Evolutionary conservation across 1,140 invertebrate genomes (phyloP), one percentile per base, ranked within the genome.

Genomic region (Drosophila obscura): DNA sequence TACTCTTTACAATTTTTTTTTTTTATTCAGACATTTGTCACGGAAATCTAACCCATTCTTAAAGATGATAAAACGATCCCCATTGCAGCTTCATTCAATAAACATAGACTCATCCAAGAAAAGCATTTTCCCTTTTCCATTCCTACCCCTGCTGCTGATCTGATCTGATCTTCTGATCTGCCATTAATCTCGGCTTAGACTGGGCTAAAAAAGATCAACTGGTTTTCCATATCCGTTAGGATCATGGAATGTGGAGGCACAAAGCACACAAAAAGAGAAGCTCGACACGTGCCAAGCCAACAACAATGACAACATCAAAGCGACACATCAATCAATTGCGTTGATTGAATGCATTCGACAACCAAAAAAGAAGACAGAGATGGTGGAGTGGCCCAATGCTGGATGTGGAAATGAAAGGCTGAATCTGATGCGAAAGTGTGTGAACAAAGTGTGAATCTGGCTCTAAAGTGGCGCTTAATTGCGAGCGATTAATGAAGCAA

Each of bases 401-500:
- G 16, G 46, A 13, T 24, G 16, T 9, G 19, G 19, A 55, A 50
- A 68, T 11, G 19, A 55, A 50, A 68, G 51, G 13, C 15, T 1
- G 26, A 44, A 44, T 28, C 6, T 46, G 50, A 64, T 68, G 44
- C 66, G 66, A 73, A 72, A 72, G 74, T 73, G 45, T 22, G 43
- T 19, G 28, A 53, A 51, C 64, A 63, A 62, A 81, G 77, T 85
- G 77, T 77, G 68, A 81, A 81, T 64, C 81, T 74, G 43, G 80
- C 67, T 55, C 74, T 81, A 87, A 87, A 81, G 78, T 85, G 82
- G 74, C 82, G 78, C 81, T 85, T 85, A 85, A 87, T 85, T 87
- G 82, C 82, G 58, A 78, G 62, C 81, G 82, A 85, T 85, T 85
- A 85, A 85, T 85, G 82, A 87, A 80, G 68, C 69, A 87, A 85